These are phyloP conservation scores for roundworm (Caenorhabditis elegans) DNA, from an alignment of 1,140 invertebrate species.

Conservation along the genomic window DNA sequence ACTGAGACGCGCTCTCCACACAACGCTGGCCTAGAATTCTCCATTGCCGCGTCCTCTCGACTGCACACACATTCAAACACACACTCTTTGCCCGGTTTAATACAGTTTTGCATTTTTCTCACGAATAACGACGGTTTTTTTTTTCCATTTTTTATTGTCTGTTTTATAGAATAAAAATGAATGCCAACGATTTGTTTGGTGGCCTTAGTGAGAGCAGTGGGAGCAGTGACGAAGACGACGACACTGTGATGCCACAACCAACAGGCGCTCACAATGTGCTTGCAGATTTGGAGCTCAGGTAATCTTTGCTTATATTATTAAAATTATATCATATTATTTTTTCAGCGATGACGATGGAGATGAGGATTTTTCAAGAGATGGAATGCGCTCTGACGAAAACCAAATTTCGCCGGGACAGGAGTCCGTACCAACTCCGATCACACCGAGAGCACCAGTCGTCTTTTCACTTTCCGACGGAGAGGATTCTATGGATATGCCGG, in stretches of 20 bases:
- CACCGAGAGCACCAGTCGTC: background rate
- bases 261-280: background rate
- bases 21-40: no score
- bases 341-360: background rate
- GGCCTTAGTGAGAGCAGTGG: constrained; percentile 8
- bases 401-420: background rate
- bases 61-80: no score
- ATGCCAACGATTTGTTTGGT: constrained; percentile 23
- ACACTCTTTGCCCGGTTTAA: no score
- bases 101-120: background rate
- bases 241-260: background rate
- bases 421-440: background rate
- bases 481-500: constrained; percentile 1
- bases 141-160: background rate
- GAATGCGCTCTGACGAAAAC: no score
- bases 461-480: background rate
- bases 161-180: background rate
- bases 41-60: no score
- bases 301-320: background rate
- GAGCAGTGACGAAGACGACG: constrained; percentile 16
- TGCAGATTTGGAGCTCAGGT: constrained; percentile 1
- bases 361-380: background rate
- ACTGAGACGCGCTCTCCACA: no score
- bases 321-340: background rate
- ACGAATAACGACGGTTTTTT: background rate